Evolutionary conservation across 92 coral and sea anemone species (phyloP).

Genomic region (Palythoa grandiflora): DNA sequence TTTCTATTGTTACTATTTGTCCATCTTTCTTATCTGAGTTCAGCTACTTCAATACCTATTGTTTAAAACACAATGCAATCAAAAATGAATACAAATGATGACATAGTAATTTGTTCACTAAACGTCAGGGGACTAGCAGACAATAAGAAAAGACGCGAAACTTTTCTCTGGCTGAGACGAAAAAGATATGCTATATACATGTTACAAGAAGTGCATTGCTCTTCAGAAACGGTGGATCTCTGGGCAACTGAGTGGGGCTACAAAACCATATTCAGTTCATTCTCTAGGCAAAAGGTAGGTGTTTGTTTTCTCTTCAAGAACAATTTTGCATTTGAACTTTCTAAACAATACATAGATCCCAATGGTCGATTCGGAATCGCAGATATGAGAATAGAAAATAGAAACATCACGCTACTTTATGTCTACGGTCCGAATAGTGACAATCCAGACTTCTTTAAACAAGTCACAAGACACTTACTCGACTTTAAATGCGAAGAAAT

Average conservation of each 20-base stretch:
- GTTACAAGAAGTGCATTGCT: conserved; percentile 21
- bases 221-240: conserved; percentile 21
- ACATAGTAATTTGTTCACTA: too few species aligned
- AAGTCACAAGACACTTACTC: not conserved
- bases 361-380: conserved; percentile 3
- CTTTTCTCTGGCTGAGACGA: too few species aligned
- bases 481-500: not conserved
- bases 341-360: conserved; percentile 1
- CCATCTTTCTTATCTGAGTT: too few species aligned
- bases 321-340: conserved; percentile 13
- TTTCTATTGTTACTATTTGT: too few species aligned
- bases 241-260: conserved; percentile 21
- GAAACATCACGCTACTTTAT: conserved; percentile 2
- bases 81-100: too few species aligned
- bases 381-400: conserved; percentile 10
- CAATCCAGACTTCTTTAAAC: not conserved
- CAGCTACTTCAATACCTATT: too few species aligned
- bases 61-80: too few species aligned
- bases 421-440: conserved; percentile 9
- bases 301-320: conserved; percentile 1
- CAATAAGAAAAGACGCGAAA: too few species aligned
- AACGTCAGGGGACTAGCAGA: too few species aligned
- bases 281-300: not conserved
- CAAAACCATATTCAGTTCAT: conserved; percentile 11
- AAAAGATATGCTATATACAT: too few species aligned